A percentile compares a stretch with the other conserved stretches of the same genome.
Conservation (phyloP, 2,797 vertebrate species). For the Xiphorhynchus erythropygius region DNA sequence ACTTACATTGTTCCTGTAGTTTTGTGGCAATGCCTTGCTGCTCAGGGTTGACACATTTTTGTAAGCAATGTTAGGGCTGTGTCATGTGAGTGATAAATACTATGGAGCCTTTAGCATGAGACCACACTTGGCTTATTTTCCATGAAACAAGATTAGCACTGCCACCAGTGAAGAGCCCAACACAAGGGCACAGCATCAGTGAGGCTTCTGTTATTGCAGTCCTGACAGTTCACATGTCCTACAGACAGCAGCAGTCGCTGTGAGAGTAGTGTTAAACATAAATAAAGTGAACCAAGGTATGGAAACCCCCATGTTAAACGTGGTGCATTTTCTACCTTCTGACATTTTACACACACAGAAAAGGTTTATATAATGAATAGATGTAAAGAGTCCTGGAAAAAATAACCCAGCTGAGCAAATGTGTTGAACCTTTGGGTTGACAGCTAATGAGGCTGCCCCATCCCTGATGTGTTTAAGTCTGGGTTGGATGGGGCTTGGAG, state of each 20-base stretch:
- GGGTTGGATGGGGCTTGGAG: background rate
- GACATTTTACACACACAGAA: background rate
- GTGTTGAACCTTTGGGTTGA: background rate
- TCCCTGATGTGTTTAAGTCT: background rate
- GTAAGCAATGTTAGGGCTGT: background rate
- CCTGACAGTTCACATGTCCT: background rate
- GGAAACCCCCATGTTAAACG: accelerated
- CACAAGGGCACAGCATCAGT: background rate
- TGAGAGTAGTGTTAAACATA: background rate
- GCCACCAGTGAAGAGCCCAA: background rate
- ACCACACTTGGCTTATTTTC: background rate
- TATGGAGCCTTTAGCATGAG: background rate
- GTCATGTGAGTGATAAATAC: background rate
- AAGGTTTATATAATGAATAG: background rate
- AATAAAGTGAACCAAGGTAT: background rate
- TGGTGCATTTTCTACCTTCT: background rate
- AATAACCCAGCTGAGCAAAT: background rate
- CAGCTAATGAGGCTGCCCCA: background rate
- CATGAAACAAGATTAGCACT: background rate
- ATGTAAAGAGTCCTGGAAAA: background rate
- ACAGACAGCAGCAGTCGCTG: background rate
- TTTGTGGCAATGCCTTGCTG: background rate
- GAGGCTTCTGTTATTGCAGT: background rate
- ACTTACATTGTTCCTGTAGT: background rate
- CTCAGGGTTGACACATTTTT: background rate